A percentile compares a stretch with the other conserved stretches of the same genome.
Conservation (phyloP, 2,113 vertebrate genomes). For the Oceanodroma tethys region DNA sequence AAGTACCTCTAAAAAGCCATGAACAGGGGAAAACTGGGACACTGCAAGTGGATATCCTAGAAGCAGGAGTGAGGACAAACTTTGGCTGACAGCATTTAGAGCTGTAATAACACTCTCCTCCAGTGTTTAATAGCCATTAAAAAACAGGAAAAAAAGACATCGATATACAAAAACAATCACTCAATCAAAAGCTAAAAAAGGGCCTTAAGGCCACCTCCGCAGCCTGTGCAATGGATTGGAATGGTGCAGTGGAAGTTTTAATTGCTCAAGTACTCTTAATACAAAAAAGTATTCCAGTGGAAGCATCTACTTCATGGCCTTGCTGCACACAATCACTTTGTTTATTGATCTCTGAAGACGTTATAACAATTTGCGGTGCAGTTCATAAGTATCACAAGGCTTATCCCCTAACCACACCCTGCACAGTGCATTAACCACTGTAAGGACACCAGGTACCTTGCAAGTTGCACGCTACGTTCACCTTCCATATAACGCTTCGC, state of each 20-base stretch:
- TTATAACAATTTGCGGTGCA: neutral
- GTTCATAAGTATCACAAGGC: neutral
- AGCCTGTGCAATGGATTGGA: neutral
- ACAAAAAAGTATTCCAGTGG: neutral
- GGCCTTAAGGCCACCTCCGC: slow-evolving; percentile 22
- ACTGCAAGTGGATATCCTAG: neutral
- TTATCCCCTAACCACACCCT: neutral
- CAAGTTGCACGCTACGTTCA: neutral
- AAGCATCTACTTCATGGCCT: neutral
- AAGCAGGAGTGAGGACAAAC: slow-evolving; percentile 13
- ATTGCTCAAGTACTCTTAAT: neutral
- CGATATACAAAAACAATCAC: neutral
- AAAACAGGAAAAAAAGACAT: neutral
- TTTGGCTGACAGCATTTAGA: neutral
- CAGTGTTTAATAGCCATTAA: neutral
- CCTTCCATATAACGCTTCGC: neutral
- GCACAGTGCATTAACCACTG: neutral
- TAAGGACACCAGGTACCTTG: neutral
- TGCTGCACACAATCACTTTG: neutral
- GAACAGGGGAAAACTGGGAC: neutral
- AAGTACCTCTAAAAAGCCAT: neutral
- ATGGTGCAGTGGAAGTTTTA: neutral
- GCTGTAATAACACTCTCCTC: neutral
- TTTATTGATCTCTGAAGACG: neutral
- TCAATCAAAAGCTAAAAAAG: neutral